A percentile compares a stretch with the other conserved stretches of the same genome.
Conservation (phyloP, 2,797 vertebrate genomes). For the Labroides dimidiatus region DNA sequence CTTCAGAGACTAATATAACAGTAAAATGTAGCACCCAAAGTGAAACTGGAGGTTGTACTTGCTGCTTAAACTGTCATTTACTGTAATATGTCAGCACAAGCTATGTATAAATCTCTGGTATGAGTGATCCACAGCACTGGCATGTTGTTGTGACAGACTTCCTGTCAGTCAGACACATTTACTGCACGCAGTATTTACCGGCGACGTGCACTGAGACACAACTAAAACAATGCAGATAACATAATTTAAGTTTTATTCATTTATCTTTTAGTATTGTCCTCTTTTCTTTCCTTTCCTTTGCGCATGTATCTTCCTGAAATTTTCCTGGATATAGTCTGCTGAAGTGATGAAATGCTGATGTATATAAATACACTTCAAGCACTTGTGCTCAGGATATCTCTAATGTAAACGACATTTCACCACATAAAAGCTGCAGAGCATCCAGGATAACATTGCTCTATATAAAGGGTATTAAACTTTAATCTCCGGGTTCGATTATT, state of each 20-base stretch:
- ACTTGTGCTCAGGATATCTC: too few species aligned
- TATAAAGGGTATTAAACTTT: background rate
- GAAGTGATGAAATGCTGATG: too few species aligned
- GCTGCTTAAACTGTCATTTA: background rate
- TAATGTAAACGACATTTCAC: too few species aligned
- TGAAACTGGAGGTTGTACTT: conserved; percentile 8
- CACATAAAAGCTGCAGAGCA: background rate
- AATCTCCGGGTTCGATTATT: too few species aligned
- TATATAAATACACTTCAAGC: too few species aligned
- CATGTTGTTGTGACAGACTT: conserved; percentile 19
- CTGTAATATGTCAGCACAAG: conserved; percentile 2
- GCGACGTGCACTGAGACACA: background rate
- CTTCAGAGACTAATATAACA: background rate
- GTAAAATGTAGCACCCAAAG: background rate
- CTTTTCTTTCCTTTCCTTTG: too few species aligned
- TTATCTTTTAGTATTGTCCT: too few species aligned
- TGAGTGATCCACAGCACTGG: conserved; percentile 2
- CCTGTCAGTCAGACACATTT: conserved; percentile 15
- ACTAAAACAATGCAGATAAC: too few species aligned
- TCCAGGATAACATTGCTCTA: background rate
- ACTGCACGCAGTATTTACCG: conserved; percentile 3
- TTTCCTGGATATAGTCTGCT: background rate
- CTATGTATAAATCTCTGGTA: background rate
- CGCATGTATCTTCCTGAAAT: background rate
- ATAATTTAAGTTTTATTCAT: too few species aligned